These are phyloP conservation scores for Pardosa pseudoannulata DNA, from an alignment of 2,888 invertebrate species.

Conservation along the genomic window DNA sequence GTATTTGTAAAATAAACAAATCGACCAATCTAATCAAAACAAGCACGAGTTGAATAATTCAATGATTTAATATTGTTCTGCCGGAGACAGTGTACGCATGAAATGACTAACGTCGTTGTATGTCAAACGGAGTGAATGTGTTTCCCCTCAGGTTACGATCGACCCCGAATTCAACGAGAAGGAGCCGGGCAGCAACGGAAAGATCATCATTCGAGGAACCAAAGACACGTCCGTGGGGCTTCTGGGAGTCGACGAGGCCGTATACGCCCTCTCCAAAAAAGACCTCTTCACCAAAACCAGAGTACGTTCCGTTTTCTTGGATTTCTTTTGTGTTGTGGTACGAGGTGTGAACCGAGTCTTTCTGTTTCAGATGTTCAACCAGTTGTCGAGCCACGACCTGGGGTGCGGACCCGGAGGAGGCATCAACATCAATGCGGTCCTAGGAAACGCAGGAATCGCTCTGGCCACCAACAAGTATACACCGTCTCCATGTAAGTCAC, in stretches of 20 bases:
- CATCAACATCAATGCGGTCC: conserved; percentile 41
- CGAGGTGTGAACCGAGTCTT: no score
- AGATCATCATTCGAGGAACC: conserved; percentile 49
- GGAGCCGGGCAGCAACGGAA: conserved; percentile 69
- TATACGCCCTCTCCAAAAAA: conserved; percentile 72
- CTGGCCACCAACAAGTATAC: conserved; percentile 30
- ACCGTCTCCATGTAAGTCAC: no score
- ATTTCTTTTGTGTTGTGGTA: no score
- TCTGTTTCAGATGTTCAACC: conserved; percentile 57
- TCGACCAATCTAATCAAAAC: no score
- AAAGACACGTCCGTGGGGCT: conserved; percentile 71
- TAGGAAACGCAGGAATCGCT: conserved; percentile 70
- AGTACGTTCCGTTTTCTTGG: no score
- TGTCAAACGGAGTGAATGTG: no score
- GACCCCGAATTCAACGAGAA: conserved; percentile 22
- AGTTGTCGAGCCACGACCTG: conserved; percentile 60
- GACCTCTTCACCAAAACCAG: conserved; percentile 64
- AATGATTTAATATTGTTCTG: no score
- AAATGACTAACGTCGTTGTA: no score
- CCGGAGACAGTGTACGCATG: no score
- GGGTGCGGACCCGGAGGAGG: conserved; percentile 74
- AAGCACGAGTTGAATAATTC: no score
- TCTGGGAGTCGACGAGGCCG: conserved; percentile 74
- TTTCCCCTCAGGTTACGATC: conserved; percentile 25
- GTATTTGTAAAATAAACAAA: no score